phyloP scores from a whole-genome alignment of 2,888 invertebrate species.

The Abrostola triplasia region DNA sequence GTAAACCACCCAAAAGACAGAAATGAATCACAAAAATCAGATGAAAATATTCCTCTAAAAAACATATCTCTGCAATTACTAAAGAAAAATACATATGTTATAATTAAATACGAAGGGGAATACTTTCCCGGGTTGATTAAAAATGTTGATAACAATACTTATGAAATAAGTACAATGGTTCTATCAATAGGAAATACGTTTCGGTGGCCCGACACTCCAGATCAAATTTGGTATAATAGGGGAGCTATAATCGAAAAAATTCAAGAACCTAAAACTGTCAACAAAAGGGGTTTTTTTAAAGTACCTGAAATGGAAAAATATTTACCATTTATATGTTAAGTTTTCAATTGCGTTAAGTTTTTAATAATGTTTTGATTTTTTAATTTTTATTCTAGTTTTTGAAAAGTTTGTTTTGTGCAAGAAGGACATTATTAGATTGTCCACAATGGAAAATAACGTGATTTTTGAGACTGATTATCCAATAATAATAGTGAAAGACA shows the following conservation, averaged over 20 bases:
- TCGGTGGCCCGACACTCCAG: constrained; percentile 3
- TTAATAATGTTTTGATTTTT: too few relatives aligned
- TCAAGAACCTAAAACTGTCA: background rate
- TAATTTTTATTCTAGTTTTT: too few relatives aligned
- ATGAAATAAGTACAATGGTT: background rate
- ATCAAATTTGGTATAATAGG: constrained; percentile 25
- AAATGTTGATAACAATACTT: background rate
- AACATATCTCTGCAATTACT: background rate
- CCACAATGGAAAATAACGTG: too few relatives aligned
- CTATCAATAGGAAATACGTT: background rate
- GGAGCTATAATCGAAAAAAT: constrained; percentile 3
- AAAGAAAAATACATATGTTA: background rate
- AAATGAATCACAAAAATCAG: background rate
- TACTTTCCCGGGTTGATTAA: background rate
- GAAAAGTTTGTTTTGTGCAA: too few relatives aligned
- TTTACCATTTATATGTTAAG: background rate
- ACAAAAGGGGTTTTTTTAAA: background rate
- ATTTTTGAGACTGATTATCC: too few relatives aligned
- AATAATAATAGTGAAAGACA: too few relatives aligned
- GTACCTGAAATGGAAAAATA: background rate
- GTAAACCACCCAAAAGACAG: background rate
- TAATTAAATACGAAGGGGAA: background rate
- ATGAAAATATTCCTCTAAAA: background rate
- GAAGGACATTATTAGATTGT: too few relatives aligned
- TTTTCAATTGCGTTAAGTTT: too few relatives aligned